These are phyloP conservation scores for Erpobdella octoculata DNA, from an alignment of 2,888 invertebrate genomes.

Conservation along the genomic window DNA sequence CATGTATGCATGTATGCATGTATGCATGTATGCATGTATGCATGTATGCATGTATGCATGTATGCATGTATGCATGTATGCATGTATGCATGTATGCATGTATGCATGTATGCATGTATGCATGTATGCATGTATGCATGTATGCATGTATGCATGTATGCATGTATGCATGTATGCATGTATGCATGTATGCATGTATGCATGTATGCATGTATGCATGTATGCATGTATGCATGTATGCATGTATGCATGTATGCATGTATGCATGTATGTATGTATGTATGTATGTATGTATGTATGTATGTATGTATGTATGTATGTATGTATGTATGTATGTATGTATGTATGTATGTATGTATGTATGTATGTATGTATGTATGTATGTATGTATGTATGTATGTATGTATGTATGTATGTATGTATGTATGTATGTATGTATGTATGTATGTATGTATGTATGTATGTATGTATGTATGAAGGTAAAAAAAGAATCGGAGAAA, in stretches of 20 bases:
- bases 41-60: background rate
- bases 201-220: constrained; percentile 1
- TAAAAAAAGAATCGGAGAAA: no score
- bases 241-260: background rate
- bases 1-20: constrained; percentile 1
- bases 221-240: constrained; percentile 1
- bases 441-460: constrained; percentile 21
- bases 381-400: no score
- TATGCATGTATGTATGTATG: background rate
- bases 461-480: constrained; percentile 18
- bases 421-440: constrained; percentile 1
- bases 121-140: background rate
- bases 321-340: constrained; percentile 30
- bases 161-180: background rate
- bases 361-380: background rate
- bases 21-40: background rate
- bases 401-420: no score
- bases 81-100: background rate
- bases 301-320: constrained; percentile 29
- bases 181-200: constrained; percentile 1
- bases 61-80: constrained; percentile 1
- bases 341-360: constrained; percentile 29
- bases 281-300: constrained; percentile 24
- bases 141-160: background rate
- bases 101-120: background rate